Evolutionary conservation across 2,797 vertebrate genomes (phyloP), one percentile per base, ranked within the genome.

Genomic region (Tiaroga cobitis): DNA sequence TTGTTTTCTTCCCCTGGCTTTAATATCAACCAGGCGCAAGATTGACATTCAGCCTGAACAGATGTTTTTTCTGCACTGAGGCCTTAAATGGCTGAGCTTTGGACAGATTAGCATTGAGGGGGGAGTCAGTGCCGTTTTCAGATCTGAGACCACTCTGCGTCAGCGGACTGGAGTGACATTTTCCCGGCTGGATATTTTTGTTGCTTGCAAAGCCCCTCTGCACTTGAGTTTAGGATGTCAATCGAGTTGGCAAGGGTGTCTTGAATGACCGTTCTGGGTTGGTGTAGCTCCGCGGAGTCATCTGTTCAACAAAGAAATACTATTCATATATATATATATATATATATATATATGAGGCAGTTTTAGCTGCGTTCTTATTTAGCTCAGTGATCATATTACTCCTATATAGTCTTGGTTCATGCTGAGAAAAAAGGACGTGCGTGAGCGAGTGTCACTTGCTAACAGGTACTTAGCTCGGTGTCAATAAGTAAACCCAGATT

Each of bases 401-500:
- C 59, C 2, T 41, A 32, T 63, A 11, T 2, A 0, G 32, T 65
- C n/a, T 39, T 11, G 34, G 8, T 65, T 29, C 19, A 65, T 75
- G 39, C 49, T 39, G 54, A 61, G 51, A 63, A 49, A 65, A 59
- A 29, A 8, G 63, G 32, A 68, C 5, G 24, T 49, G 77, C 10
- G 37, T 6, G n/a, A 37, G 32, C 18, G 32, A 75, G 68, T 49
- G 41, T 85, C 37, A 11, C 81, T 59, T 39, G 6, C 83, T 90
- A 87, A 89, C 88, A 92, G 91, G 89, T 91, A 90, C 94, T 91
- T 94, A 92, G 91, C 92, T 94, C 81, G 92, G 89, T 92, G 91
- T 88, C 83, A 65, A 54, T 90, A 82, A 89, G 83, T 90, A 89
- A 72, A 11, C 86, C 59, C 87, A 91, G 91, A 91, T 90, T 91